Evolutionary conservation across 2,113 vertebrate species (phyloP), one percentile per base, ranked within the genome.

Genomic region (Todiramphus chloris): DNA sequence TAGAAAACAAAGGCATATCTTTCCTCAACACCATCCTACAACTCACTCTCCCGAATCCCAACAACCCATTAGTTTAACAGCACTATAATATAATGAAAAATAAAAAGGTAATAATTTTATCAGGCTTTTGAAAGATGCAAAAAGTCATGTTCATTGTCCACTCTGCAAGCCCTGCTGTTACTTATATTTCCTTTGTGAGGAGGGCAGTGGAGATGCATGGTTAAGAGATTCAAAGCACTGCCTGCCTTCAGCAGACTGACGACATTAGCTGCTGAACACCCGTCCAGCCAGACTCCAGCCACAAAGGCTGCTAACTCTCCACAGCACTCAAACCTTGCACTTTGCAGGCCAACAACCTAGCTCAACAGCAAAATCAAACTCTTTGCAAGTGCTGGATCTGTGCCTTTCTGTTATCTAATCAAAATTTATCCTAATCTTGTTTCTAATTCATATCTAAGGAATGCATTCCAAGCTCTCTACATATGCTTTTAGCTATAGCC

Each of bases 401-500:
- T 80, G 86, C 37, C 62, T 27, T 83, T 69, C 90, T 82, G 50
- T 82, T 93, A 94, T 77, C 95, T 96, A 89, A 92, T 92, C 83
- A 82, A 84, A 94, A 92, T 78, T 93, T 77, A 94, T 76, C 70
- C 81, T 84, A 69, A 87, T 91, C 89, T 91, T 73, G 63, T 92
- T 96, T 96, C 84, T 69, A 94, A 94, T 95, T 91, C 80, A 39
- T 94, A 94, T 95, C 94, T 93, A 84, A 96, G 87, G 95, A 96
- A 96, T 94, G 94, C 70, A 94, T 94, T 95, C 83, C 91, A 80
- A 95, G 62, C 62, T 55, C 58, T 83, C 59, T 87, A 59, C 74
- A 79, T 79, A 83, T 76, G 62, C 89, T 87, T 84, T 82, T 59
- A 94, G 86, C 70, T 83, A 91, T 50, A 94, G 83, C 80, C 87